phyloP scores from a whole-genome alignment of 2,113 vertebrate genomes.

The cattle (Bos taurus) region DNA sequence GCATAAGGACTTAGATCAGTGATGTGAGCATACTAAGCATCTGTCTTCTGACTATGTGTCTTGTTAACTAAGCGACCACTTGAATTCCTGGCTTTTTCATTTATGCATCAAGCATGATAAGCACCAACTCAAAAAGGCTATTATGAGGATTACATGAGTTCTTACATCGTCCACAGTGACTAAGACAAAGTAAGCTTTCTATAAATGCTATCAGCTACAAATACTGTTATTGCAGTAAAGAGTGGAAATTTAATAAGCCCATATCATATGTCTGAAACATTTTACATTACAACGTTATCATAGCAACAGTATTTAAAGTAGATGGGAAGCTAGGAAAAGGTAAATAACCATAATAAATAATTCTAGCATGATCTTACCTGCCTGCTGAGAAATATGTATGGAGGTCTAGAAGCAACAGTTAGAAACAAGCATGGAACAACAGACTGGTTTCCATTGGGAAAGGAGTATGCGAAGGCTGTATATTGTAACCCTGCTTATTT shows the following conservation, averaged over 20 bases:
- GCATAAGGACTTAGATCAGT: neutral
- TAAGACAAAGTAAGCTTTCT: too few relatives aligned
- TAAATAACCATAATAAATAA: neutral
- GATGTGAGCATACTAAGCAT: rapidly evolving
- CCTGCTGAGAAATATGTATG: neutral
- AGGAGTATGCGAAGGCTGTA: neutral
- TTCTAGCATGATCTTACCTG: neutral
- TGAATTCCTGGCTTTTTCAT: neutral
- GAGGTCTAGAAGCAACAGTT: neutral
- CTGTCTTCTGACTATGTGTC: neutral
- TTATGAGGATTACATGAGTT: neutral
- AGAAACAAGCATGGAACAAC: neutral
- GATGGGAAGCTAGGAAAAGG: neutral
- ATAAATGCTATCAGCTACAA: neutral
- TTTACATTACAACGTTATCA: neutral
- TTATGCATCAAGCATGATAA: neutral
- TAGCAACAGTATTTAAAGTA: neutral
- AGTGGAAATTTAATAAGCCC: neutral
- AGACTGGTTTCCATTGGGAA: rapidly evolving
- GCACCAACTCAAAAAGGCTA: too few relatives aligned
- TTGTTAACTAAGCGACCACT: neutral
- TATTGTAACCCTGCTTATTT: neutral
- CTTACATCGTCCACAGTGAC: too few relatives aligned
- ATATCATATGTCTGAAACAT: neutral
- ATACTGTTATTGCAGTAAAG: neutral